Evolutionary conservation across 2,888 invertebrate genomes (phyloP), one percentile per base, ranked within the genome.

Genomic region (Drosophila sordidula): DNA sequence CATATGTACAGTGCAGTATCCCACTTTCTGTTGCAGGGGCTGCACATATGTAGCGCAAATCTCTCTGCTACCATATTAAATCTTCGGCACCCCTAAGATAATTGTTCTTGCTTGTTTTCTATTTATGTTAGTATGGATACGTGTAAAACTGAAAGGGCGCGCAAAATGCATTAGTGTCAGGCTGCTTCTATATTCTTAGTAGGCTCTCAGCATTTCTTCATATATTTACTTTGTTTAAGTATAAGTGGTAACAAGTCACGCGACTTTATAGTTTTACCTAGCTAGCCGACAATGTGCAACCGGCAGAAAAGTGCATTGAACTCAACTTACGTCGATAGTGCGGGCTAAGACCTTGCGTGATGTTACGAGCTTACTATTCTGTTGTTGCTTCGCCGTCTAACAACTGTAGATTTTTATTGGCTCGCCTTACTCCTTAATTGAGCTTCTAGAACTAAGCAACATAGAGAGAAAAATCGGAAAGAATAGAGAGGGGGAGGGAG

Each of bases 341-440:
- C 54, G 34, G 47, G 58, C 73, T 56, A 59, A 70, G 69, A 63
- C 58, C 55, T 58, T 63, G 73, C 75, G 67, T 77, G 75, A 29
- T 72, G 64, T 54, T 52, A 54, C 77, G 57, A 36, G 57, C 51
- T 46, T 57, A 65, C 62, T 41, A 55, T 39, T 61, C 44, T 46
- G 46, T 52, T 56, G 39, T 42, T 62, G 54, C 59, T 72, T 59
- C 39, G 57, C 54, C 62, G 70, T 70, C 67, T 64, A 78, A 66
- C 64, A 64, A 59, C 65, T 65, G 77, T 79, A 70, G 72, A 85
- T 82, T 79, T 84, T 84, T 74, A 87, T 84, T 79, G 79, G 63
- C 69, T 73, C 69, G 65, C 65, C 61, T 68, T 70, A 57, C 50
- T 61, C 58, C 78, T 75, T 78, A 78, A 78, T 78, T 72, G 72